phyloP scores from a whole-genome alignment of 2,888 invertebrate species.

The Drosophila pseudotalamancana region DNA sequence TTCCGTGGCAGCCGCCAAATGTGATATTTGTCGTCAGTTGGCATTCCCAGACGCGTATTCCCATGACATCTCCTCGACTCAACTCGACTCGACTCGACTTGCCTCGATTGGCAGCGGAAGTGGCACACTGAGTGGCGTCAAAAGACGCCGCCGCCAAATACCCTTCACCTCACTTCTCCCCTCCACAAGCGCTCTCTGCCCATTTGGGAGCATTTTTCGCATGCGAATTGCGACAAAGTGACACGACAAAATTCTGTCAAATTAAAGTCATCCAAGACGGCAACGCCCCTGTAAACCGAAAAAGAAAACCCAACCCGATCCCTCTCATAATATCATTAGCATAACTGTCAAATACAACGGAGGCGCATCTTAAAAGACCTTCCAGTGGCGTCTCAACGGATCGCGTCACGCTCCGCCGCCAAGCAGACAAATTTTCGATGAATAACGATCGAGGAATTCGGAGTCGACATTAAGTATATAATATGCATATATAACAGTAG shows the following conservation, averaged over 20 bases:
- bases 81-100: too few relatives aligned
- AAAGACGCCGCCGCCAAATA: slow-evolving; percentile 61
- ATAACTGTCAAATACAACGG: slow-evolving; percentile 63
- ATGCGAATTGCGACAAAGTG: slow-evolving; percentile 64
- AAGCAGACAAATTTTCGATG: slow-evolving; percentile 62
- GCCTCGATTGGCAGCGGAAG: slow-evolving; percentile 71
- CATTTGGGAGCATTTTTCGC: slow-evolving; percentile 46
- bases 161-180: not conserved
- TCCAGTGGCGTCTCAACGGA: slow-evolving; percentile 44
- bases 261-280: slow-evolving; percentile 75
- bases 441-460: slow-evolving; percentile 44
- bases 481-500: not conserved
- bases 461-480: slow-evolving; percentile 39
- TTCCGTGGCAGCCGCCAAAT: slow-evolving; percentile 48
- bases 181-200: not conserved
- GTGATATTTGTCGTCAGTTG: slow-evolving; percentile 48
- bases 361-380: slow-evolving; percentile 18
- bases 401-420: slow-evolving; percentile 58
- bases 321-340: slow-evolving; percentile 65
- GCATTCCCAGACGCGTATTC: slow-evolving; percentile 51
- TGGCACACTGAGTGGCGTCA: slow-evolving; percentile 81
- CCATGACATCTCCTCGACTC: slow-evolving; percentile 68
- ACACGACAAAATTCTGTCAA: slow-evolving; percentile 80
- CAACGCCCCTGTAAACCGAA: slow-evolving; percentile 9
- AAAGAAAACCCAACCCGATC: not conserved